Evolutionary conservation across 2,797 vertebrate genomes (phyloP).

Genomic region (Falco peregrinus): DNA sequence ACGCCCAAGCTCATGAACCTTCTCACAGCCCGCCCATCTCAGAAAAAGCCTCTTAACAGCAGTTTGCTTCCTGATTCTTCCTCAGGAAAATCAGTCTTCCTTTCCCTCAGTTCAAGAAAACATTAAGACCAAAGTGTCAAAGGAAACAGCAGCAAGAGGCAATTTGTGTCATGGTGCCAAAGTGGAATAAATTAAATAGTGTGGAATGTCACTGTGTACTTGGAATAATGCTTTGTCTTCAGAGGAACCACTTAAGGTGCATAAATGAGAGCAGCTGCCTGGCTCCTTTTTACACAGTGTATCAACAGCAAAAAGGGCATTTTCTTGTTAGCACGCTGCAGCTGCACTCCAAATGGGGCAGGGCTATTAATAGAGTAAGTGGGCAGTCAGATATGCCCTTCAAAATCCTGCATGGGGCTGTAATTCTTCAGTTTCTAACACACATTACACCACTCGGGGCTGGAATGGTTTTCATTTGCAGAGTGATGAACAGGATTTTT

Average conservation of each 20-base stretch:
- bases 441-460: neutral
- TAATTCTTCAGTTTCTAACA: neutral
- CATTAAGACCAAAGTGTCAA: neutral
- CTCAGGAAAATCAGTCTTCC: neutral
- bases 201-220: neutral
- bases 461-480: neutral
- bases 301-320: neutral
- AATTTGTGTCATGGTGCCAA: neutral
- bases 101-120: neutral
- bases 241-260: neutral
- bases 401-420: neutral
- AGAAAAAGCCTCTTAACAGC: neutral
- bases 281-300: neutral
- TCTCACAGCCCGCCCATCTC: neutral
- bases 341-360: neutral
- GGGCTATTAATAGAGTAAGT: constrained; percentile 43
- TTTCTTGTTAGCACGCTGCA: neutral
- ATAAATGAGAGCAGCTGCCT: neutral
- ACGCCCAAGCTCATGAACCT: neutral
- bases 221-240: neutral
- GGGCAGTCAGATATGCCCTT: constrained; percentile 52
- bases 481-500: neutral
- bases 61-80: neutral
- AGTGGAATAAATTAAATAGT: neutral
- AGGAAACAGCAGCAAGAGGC: neutral